Base-by-base conservation (phyloP, 2,113 vertebrate genomes). In the Serilophus lunatus region DNA sequence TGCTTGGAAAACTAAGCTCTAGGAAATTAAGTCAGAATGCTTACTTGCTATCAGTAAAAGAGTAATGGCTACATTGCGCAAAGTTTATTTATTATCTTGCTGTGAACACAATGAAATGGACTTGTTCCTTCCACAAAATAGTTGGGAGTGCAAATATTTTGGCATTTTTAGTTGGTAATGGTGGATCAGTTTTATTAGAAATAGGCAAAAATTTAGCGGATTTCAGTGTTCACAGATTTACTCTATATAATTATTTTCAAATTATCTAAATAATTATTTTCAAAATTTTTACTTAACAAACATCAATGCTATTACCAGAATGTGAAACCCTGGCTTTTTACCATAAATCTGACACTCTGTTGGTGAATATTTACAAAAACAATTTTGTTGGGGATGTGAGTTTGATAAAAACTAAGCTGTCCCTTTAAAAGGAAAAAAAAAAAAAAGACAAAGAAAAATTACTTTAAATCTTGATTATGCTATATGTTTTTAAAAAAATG, bases 1-100 rank as follows among this genome's bases (percentile, higher is more conserved):
- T 96, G 88, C 82, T 88, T 54, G 20, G 91, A 96, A 96, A 92
- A 36, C 26, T 45, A 66, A 90, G 45, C 33, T 82, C 87, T 87
- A 36, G 25, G 82, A 95, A 94, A 90, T 82, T 3, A 78, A 68
- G 44, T 74, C 38, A 88, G 24, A 66, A 36, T 76, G 49, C 42
- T 57, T 57, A 65, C 22, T 38, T 54, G 64, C 38, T 53, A 56
- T 51, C 45, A 75, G 56, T 79, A 33, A 77, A 63, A 91, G 33
- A 40, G 20, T 49, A 75, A 74, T n/a, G 24, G 61, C 56, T 86
- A 38, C 12, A 26, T 75, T 81, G 72, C 7, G 17, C 56, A 60
- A 94, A 81, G 60, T 81, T 93, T 93, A 42, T 88, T 88, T 78
- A 57, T 33, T 81, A 45, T 6, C 60, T 75, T 75, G 59, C 47